These are phyloP conservation scores for Lateolabrax maculatus DNA, from an alignment of 2,797 vertebrate species.

Conservation along the genomic window DNA sequence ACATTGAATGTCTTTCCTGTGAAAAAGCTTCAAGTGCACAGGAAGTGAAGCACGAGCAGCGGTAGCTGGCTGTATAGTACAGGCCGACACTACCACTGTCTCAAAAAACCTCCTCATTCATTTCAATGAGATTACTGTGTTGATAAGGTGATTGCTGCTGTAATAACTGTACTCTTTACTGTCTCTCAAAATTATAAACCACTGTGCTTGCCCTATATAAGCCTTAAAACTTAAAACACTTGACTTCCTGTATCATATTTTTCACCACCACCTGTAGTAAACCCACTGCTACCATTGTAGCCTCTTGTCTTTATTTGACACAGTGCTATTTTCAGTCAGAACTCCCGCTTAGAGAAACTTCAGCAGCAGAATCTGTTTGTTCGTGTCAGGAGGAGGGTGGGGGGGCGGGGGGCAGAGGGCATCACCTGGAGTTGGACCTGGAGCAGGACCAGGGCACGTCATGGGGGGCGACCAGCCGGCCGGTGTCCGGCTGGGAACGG, in stretches of 20 bases:
- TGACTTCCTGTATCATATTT: neutral
- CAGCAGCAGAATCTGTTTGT: constrained; percentile 5
- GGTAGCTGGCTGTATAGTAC: too few relatives aligned
- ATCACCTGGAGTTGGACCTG: constrained; percentile 30
- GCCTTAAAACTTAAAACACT: neutral
- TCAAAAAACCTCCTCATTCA: constrained; percentile 3
- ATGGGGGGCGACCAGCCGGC: constrained; percentile 12
- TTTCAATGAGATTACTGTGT: constrained; percentile 2
- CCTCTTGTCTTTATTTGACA: neutral
- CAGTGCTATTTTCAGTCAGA: neutral
- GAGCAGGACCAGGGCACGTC: constrained; percentile 23
- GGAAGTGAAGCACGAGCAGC: neutral
- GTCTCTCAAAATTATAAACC: neutral
- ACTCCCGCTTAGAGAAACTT: neutral
- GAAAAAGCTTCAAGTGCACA: constrained; percentile 2
- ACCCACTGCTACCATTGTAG: too few relatives aligned
- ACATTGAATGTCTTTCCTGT: constrained; percentile 12
- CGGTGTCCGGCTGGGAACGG: constrained; percentile 13
- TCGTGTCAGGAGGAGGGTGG: neutral
- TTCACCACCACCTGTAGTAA: constrained; percentile 4
- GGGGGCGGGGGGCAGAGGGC: constrained; percentile 32
- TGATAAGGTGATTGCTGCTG: neutral
- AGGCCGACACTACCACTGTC: neutral
- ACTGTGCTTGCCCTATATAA: neutral
- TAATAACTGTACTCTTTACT: neutral